Conservation (phyloP, 1,140 invertebrate genomes). For the Archivesica marissinica region DNA sequence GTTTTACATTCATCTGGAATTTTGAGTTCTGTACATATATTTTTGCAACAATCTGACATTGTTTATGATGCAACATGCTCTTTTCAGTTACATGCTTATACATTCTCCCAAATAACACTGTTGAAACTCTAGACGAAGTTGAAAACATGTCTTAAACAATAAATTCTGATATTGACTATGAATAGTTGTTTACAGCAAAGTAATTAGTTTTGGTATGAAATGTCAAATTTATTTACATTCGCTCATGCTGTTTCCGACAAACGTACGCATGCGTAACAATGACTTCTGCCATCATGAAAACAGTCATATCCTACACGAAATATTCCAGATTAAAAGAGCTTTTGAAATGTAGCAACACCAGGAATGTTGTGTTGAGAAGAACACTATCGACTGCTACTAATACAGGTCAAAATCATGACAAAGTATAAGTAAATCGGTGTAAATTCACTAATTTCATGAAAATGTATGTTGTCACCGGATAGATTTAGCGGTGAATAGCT, state of each 20-base stretch:
- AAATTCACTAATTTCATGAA: not conserved
- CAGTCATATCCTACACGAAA: conserved; percentile 20
- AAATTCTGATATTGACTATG: no score
- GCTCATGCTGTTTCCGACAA: conserved; percentile 34
- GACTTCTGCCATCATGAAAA: conserved; percentile 14
- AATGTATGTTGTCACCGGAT: not conserved
- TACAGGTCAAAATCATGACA: not conserved
- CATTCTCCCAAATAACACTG: no score
- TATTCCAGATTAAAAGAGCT: conserved; percentile 13
- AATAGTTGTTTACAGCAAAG: no score
- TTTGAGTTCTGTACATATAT: no score
- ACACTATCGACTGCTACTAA: not conserved
- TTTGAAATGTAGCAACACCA: conserved; percentile 3
- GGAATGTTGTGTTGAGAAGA: not conserved
- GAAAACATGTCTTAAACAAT: no score
- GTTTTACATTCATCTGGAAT: not conserved
- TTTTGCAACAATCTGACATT: no score
- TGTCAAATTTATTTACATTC: not conserved
- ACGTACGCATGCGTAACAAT: conserved; percentile 11
- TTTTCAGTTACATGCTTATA: no score
- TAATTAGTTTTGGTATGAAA: no score
- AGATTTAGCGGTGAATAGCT: not conserved
- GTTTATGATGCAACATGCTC: no score
- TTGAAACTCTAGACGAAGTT: no score
- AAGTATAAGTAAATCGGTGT: not conserved